These are phyloP conservation scores for Tinea pellionella DNA, from an alignment of 2,888 invertebrate species.

Conservation along the genomic window DNA sequence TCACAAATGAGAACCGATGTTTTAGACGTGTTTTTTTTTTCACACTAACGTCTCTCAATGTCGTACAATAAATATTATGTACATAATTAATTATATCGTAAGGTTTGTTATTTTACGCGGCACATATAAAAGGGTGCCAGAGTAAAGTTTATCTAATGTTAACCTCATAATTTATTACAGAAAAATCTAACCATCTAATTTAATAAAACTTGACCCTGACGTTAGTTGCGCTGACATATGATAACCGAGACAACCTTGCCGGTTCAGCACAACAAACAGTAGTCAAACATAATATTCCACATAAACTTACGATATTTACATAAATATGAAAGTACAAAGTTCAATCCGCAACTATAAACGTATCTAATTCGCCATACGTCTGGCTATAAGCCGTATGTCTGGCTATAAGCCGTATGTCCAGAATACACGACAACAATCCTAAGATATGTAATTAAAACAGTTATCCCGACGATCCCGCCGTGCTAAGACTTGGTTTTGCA, in stretches of 20 bases:
- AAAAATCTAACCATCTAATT: slow-evolving; percentile 6
- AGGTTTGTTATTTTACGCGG: neutral
- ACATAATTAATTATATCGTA: neutral
- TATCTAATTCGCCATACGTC: too few species aligned
- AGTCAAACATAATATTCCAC: slow-evolving; percentile 10
- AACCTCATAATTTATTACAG: slow-evolving; percentile 11
- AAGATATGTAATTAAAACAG: too few species aligned
- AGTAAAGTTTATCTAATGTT: neutral
- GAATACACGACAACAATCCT: too few species aligned
- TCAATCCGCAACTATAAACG: neutral
- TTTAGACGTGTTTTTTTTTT: neutral
- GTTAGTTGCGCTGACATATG: slow-evolving; percentile 16
- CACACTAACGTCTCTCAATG: neutral
- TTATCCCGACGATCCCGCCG: too few species aligned
- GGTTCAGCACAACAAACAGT: slow-evolving; percentile 12
- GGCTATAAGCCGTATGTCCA: too few species aligned
- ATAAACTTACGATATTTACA: neutral
- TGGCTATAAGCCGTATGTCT: too few species aligned
- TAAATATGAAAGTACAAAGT: neutral
- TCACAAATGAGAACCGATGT: too few species aligned
- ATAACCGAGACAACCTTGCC: slow-evolving; percentile 18
- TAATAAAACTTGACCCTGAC: slow-evolving; percentile 8
- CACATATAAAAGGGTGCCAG: neutral
- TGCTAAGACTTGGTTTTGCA: slow-evolving; percentile 38
- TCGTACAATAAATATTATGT: neutral